Evolutionary conservation across 2,113 vertebrate genomes (phyloP).

Genomic region (Gallinago undulata): DNA sequence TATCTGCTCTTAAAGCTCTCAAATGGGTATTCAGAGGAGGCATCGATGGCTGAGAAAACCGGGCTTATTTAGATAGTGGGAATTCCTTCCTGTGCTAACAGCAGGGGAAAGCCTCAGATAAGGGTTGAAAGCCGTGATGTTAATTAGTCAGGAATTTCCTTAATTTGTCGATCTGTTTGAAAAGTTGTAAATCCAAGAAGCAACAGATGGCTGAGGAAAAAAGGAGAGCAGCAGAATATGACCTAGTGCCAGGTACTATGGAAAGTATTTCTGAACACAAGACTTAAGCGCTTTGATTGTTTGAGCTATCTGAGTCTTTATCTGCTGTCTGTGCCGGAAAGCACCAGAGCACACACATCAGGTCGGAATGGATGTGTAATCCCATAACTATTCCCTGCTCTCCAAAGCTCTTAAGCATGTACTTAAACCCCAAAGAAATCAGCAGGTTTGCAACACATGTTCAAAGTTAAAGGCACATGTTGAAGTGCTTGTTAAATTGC

Average conservation of each 20-base stretch:
- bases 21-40: not conserved
- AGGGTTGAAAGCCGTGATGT: not conserved
- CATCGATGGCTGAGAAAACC: not conserved
- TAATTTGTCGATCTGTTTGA: constrained; percentile 22
- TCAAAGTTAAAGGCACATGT: not conserved
- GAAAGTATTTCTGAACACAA: constrained; percentile 39
- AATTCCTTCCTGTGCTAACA: not conserved
- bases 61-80: not conserved
- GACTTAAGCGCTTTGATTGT: not conserved
- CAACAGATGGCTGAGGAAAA: not conserved
- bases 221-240: not conserved
- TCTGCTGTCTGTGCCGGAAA: not conserved
- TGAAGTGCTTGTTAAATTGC: not conserved
- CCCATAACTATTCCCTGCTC: not conserved
- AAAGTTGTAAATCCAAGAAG: constrained; percentile 8
- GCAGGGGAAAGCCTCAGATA: constrained; percentile 26
- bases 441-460: not conserved
- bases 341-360: not conserved
- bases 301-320: not conserved
- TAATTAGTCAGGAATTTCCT: constrained; percentile 26
- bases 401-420: not conserved
- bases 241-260: not conserved
- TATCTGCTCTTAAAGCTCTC: not conserved
- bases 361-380: not conserved
- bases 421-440: not conserved